Base-by-base conservation (phyloP, 2,888 invertebrate species). In the Biston betularia region DNA sequence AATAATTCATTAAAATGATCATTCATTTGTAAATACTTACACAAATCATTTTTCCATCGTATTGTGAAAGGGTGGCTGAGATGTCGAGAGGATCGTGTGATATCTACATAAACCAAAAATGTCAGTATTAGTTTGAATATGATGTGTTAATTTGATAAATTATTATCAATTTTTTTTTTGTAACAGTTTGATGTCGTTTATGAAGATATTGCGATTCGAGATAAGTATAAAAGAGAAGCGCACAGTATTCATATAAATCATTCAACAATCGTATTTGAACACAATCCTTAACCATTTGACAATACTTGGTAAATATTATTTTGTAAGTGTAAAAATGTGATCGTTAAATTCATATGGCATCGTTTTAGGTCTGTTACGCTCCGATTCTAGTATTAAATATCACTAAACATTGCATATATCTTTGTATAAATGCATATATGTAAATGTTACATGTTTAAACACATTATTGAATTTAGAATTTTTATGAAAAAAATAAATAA, bases 391-490 rank as follows among this genome's bases (percentile, higher is more conserved):
- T 89, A 92, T 91, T 89, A 91, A 79, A 82, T 83, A 86, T 91
- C 92, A 93, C 91, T 89, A 88, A 84, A 92, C 93, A 91, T 93
- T 93, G 92, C 93, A 93, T 93, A 91, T 93, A 92, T 93, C 93
- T 93, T 93, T 93, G 93, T 93, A 93, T 92, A 93, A 93, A 93
- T 93, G 93, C 93, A 93, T 93, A 93, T 93, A 93, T 93, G 93
- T 93, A 93, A 91, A 93, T 93, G 93, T 93, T 93, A 93, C 93
- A 93, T 93, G 93, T 93, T 93, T 93, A 93, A 92, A 93, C 93
- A 93, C 93, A 93, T 93, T 93, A 94, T 92, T 93, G 92, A 94
- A 92, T 91, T 93, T 94, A 94, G 94, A 94, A 93, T 94, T 94
- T 94, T 94, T 94, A 94, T 94, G 93, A 93, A 94, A 94, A n/a